Evolutionary conservation across 2,888 invertebrate genomes (phyloP).

Genomic region (Julus scanicus): DNA sequence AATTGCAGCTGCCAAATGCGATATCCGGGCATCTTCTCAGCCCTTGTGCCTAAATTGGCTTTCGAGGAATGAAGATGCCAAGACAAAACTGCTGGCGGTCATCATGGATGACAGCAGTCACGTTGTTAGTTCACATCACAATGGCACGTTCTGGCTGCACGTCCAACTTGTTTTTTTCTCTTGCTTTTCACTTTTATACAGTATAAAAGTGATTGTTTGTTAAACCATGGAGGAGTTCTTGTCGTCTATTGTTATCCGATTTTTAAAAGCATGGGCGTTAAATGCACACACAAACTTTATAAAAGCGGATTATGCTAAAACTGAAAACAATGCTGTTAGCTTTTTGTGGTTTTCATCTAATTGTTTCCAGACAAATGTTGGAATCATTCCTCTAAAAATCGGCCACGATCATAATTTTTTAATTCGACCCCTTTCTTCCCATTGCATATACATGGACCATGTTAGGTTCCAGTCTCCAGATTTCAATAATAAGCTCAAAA

Average conservation of each 20-base stretch:
- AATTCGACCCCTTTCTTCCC: no score
- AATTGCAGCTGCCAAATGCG: conserved; percentile 27
- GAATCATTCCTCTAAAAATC: no score
- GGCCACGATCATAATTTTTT: no score
- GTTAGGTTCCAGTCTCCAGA: no score
- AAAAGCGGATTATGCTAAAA: background rate
- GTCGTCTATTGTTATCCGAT: background rate
- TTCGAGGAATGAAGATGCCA: conserved; percentile 8
- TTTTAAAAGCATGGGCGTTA: background rate
- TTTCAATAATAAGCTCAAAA: no score
- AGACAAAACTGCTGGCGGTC: conserved; percentile 30
- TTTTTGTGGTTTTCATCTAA: no score
- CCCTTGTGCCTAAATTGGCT: conserved; percentile 25
- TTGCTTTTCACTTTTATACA: background rate
- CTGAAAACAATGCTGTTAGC: background rate
- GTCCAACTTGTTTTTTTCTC: background rate
- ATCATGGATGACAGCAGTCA: conserved; percentile 24
- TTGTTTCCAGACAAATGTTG: no score
- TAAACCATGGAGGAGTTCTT: background rate
- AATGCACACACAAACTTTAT: background rate
- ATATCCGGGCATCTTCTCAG: background rate
- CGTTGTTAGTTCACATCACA: background rate
- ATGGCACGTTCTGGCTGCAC: conserved; percentile 20
- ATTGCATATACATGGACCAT: no score
- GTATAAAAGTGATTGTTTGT: background rate